phyloP scores from a whole-genome alignment of 2,113 vertebrate genomes.

The Raja brachyura region DNA sequence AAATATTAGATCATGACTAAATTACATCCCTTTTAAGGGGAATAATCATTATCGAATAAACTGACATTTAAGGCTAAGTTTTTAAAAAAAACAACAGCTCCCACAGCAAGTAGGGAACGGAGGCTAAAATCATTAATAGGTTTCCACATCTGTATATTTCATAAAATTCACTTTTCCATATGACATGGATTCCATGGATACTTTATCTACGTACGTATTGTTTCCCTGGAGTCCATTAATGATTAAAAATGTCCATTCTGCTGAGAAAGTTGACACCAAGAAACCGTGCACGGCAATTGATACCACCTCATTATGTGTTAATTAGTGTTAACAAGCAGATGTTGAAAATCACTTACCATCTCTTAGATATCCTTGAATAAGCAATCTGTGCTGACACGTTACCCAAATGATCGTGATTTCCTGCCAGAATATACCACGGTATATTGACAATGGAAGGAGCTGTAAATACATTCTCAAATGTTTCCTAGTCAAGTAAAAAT shows the following conservation, averaged over 20 bases:
- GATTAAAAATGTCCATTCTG: not conserved
- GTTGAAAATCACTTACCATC: slow-evolving; percentile 48
- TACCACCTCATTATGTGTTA: not conserved
- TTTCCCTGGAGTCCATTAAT: not conserved
- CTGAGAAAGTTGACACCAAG: not conserved
- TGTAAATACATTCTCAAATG: slow-evolving; percentile 53
- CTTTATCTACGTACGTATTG: not conserved
- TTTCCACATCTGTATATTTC: not conserved
- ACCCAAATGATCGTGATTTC: slow-evolving; percentile 56
- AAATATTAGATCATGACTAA: not conserved
- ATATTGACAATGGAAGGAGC: slow-evolving; percentile 45
- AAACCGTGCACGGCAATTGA: not conserved
- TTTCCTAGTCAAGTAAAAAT: slow-evolving; percentile 44
- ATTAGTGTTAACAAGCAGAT: not conserved
- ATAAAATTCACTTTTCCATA: not conserved
- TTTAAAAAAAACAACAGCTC: not conserved
- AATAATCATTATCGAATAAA: not conserved
- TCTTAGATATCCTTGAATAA: slow-evolving; percentile 50
- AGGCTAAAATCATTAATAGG: not conserved
- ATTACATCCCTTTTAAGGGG: not conserved
- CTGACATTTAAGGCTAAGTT: not conserved
- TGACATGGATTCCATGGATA: not conserved
- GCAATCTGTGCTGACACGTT: slow-evolving; percentile 57
- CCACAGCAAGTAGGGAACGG: not conserved
- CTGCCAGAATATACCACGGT: slow-evolving; percentile 55